phyloP scores from a whole-genome alignment of 2,113 vertebrate genomes.

The Chionodraco myersi region DNA sequence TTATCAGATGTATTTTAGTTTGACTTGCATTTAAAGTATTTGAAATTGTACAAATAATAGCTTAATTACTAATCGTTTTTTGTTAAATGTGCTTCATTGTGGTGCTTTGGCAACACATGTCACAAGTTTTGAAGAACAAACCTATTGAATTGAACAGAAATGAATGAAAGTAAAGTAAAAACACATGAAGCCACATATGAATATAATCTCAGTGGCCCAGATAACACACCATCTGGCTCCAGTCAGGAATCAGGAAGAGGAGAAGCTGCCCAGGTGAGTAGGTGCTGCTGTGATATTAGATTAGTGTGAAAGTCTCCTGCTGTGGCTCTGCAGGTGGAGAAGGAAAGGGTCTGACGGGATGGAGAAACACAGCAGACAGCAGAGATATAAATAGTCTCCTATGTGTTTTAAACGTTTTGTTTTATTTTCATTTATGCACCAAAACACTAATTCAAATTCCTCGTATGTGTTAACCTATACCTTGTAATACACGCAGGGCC shows the following conservation, averaged over 20 bases:
- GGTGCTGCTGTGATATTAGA: constrained; percentile 33
- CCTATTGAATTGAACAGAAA: too few relatives aligned
- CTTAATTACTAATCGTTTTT: too few relatives aligned
- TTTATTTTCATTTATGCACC: too few relatives aligned
- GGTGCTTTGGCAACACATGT: too few relatives aligned
- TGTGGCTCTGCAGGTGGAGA: constrained; percentile 35
- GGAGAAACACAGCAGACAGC: background rate
- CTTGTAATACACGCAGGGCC: background rate
- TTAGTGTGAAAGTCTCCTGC: constrained; percentile 52
- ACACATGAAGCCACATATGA: background rate
- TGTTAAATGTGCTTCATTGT: too few relatives aligned
- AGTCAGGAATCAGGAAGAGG: constrained; percentile 32
- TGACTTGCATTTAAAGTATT: too few relatives aligned
- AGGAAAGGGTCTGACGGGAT: constrained; percentile 25
- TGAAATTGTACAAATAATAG: too few relatives aligned
- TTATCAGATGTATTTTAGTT: too few relatives aligned
- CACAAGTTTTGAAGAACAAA: too few relatives aligned
- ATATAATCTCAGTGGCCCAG: background rate
- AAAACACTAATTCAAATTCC: too few relatives aligned
- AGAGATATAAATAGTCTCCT: background rate
- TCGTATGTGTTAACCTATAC: too few relatives aligned
- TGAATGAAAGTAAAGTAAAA: background rate
- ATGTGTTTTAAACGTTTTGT: too few relatives aligned
- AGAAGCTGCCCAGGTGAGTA: constrained; percentile 24
- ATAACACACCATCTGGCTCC: background rate